Evolutionary conservation across 1,140 invertebrate species (phyloP).

Genomic region (Ooceraea biroi): DNA sequence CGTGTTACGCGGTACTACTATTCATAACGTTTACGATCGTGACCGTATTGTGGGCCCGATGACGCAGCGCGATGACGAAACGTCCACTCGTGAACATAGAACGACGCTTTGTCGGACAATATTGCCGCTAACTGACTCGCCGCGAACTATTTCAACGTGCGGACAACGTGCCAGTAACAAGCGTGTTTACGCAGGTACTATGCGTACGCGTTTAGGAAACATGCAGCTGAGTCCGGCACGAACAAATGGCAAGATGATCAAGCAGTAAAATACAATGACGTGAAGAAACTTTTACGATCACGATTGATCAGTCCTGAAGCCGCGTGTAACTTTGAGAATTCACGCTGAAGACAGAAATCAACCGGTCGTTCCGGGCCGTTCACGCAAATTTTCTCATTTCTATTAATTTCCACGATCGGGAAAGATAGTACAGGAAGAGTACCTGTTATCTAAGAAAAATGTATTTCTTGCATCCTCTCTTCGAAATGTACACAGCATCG

Average conservation of each 20-base stretch:
- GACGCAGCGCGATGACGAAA: conserved; percentile 64
- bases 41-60: conserved; percentile 68
- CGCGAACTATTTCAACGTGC: conserved; percentile 41
- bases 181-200: not conserved
- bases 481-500: conserved; percentile 60
- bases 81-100: conserved; percentile 29
- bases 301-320: not conserved
- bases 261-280: conserved; percentile 1
- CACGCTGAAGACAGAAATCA: not conserved
- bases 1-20: conserved; percentile 75
- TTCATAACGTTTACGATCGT: conserved; percentile 70
- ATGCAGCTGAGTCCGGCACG: not conserved
- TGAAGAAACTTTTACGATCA: not conserved
- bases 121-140: conserved; percentile 35
- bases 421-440: too few relatives aligned
- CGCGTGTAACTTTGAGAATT: not conserved
- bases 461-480: not conserved
- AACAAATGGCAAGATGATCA: not conserved
- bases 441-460: not conserved
- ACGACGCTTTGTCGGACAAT: conserved; percentile 45
- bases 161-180: conserved; percentile 25
- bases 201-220: not conserved
- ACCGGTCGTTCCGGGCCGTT: not conserved
- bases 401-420: not conserved
- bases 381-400: not conserved